Evolutionary conservation across 2,888 invertebrate genomes (phyloP).

Genomic region (Dolichopus griseipennis): DNA sequence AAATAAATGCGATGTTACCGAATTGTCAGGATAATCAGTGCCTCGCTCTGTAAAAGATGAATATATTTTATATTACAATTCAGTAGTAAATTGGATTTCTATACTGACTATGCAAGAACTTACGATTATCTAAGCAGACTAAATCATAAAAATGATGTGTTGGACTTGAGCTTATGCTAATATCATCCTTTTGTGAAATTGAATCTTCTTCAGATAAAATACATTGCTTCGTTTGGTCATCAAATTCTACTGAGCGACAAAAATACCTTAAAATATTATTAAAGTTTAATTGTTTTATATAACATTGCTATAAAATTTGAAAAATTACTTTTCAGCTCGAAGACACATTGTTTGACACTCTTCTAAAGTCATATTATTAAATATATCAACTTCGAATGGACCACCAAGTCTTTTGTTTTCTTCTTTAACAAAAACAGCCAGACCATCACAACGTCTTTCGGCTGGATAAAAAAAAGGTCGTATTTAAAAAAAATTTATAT

Average conservation of each 20-base stretch:
- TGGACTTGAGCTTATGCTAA: conserved; percentile 73
- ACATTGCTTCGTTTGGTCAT: conserved; percentile 76
- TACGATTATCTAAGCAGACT: conserved; percentile 82
- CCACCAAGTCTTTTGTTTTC: conserved; percentile 80
- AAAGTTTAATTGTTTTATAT: too few species aligned
- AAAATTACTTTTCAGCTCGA: conserved; percentile 68
- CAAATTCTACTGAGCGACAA: conserved; percentile 82
- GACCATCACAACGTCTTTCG: conserved; percentile 75
- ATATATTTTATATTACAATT: conserved; percentile 9
- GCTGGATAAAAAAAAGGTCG: conserved; percentile 44
- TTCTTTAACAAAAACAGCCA: conserved; percentile 81
- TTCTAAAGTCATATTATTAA: conserved; percentile 74
- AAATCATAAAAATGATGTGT: conserved; percentile 83
- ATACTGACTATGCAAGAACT: conserved; percentile 43
- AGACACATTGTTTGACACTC: conserved; percentile 84
- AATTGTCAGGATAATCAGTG: conserved; percentile 81
- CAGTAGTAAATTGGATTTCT: background rate
- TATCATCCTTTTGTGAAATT: conserved; percentile 78
- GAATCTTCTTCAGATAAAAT: conserved; percentile 88
- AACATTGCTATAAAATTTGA: conserved; percentile 13
- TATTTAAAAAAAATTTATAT: background rate
- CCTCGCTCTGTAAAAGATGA: conserved; percentile 64
- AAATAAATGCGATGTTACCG: conserved; percentile 74
- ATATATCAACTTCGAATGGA: conserved; percentile 80
- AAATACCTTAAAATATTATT: conserved; percentile 51